phyloP scores from a whole-genome alignment of 2,113 vertebrate genomes.

The Myrmecobius fasciatus region DNA sequence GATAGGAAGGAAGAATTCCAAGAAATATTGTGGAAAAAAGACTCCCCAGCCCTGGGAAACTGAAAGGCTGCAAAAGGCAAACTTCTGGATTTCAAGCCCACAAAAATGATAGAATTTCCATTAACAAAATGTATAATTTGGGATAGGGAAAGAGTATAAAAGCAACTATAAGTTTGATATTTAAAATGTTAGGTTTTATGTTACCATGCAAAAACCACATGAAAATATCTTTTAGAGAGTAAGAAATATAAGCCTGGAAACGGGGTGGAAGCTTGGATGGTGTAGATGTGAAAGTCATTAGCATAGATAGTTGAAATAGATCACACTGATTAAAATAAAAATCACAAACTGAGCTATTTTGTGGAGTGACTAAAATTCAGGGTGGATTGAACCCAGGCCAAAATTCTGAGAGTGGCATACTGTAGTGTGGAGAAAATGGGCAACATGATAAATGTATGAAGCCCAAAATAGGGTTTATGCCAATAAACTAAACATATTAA shows the following conservation, averaged over 20 bases:
- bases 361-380: slow-evolving; percentile 37
- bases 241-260: background rate
- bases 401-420: background rate
- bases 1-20: background rate
- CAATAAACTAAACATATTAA: slow-evolving; percentile 42
- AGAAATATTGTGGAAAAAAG: background rate
- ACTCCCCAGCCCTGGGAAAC: background rate
- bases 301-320: background rate
- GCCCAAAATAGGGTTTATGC: slow-evolving; percentile 40
- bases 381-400: slow-evolving; percentile 9
- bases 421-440: background rate
- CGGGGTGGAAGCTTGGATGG: background rate
- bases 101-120: background rate
- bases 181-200: background rate
- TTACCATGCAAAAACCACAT: background rate
- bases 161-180: background rate
- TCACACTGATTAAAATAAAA: background rate
- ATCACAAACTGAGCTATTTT: slow-evolving; percentile 28
- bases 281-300: background rate
- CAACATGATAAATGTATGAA: slow-evolving; percentile 43
- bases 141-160: background rate
- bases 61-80: background rate
- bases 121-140: background rate
- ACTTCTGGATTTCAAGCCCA: background rate
- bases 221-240: background rate